These are phyloP conservation scores for Thomomys bottae DNA, from an alignment of 2,113 vertebrate species.

Conservation along the genomic window DNA sequence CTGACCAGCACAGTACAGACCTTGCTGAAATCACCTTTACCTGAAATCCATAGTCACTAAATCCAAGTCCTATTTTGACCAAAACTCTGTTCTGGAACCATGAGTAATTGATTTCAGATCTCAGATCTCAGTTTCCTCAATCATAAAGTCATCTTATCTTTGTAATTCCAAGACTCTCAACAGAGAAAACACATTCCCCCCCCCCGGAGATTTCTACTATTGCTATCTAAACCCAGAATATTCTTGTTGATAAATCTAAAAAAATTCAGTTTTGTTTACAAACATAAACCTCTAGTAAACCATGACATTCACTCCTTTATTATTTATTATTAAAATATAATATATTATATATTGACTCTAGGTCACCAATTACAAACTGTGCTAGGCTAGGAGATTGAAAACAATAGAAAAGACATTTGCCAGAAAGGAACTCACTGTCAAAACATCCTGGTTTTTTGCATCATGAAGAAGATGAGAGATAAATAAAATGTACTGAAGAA, in stretches of 20 bases:
- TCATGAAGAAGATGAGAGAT: neutral
- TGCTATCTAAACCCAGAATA: neutral
- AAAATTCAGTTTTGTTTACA: neutral
- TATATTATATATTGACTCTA: neutral
- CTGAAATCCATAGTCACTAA: neutral
- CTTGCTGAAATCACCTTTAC: neutral
- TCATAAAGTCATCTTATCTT: neutral
- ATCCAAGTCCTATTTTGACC: neutral
- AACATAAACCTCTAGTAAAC: neutral
- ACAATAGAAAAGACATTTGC: neutral
- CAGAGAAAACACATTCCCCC: too few relatives aligned
- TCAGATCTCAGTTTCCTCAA: neutral
- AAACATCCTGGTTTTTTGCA: neutral
- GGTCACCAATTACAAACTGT: neutral
- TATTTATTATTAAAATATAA: neutral
- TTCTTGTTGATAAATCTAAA: neutral
- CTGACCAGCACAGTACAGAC: neutral
- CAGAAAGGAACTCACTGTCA: neutral
- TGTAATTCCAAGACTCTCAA: neutral
- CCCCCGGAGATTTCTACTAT: neutral
- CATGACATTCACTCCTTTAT: neutral
- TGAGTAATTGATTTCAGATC: slow-evolving; percentile 14
- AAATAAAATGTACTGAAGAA: neutral
- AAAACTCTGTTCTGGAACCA: neutral
- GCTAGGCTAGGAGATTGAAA: neutral